Percentiles rank a stretch among this genome's conserved stretches.
Evolutionary conservation across 2,888 invertebrate species (phyloP).

Genomic region (Stenodema calcarata): DNA sequence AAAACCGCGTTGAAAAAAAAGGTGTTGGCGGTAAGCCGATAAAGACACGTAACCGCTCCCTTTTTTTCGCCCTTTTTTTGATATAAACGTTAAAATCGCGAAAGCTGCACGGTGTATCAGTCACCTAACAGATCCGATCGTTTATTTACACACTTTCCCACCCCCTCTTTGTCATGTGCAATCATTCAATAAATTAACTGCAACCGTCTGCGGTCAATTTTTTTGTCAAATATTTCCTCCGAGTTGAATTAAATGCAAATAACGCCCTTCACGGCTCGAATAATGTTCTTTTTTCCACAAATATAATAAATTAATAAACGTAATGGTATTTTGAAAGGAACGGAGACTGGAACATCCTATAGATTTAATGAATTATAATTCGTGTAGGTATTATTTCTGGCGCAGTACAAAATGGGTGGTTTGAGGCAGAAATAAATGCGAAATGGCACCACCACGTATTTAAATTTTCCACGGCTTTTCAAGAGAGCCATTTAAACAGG

Average conservation of each 20-base stretch:
- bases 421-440: too few relatives aligned
- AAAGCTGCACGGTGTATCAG: constrained; percentile 6
- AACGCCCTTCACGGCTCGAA: not conserved
- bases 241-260: not conserved
- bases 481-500: too few relatives aligned
- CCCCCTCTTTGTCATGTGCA: not conserved
- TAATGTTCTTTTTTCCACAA: not conserved
- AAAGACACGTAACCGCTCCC: constrained; percentile 3
- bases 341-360: too few relatives aligned
- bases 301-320: not conserved
- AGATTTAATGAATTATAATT: too few relatives aligned
- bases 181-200: constrained; percentile 24
- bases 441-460: too few relatives aligned
- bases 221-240: too few relatives aligned
- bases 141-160: constrained; percentile 32
- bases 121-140: constrained; percentile 12
- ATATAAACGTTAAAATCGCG: not conserved
- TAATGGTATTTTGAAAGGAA: not conserved
- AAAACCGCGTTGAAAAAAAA: constrained; percentile 4
- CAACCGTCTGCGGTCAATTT: not conserved
- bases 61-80: not conserved
- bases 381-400: too few relatives aligned
- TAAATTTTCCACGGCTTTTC: too few relatives aligned
- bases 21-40: constrained; percentile 27
- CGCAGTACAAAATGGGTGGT: too few relatives aligned